phyloP scores from a whole-genome alignment of 2,888 invertebrate species.

The Geophilus truncorum region DNA sequence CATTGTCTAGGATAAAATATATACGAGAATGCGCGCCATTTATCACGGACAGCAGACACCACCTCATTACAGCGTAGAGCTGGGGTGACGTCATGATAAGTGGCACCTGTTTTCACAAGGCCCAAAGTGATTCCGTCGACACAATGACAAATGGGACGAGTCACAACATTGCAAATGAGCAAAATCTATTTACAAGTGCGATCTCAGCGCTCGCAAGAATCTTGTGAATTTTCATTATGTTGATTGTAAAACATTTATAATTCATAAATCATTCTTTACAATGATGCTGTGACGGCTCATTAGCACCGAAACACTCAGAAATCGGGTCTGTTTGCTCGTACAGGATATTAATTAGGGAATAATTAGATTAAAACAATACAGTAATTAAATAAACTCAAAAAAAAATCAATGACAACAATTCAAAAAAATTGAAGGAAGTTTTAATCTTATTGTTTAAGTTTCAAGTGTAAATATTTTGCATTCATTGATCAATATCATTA shows the following conservation, averaged over 20 bases:
- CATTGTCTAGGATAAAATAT: conserved; percentile 28
- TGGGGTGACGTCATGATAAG: conserved; percentile 16
- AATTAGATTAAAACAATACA: too few relatives aligned
- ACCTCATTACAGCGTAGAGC: neutral
- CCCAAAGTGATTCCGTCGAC: neutral
- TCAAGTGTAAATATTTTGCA: too few relatives aligned
- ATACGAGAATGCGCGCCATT: neutral
- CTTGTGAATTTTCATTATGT: neutral
- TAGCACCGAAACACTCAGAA: neutral
- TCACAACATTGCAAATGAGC: neutral
- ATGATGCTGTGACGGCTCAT: neutral
- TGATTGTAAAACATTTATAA: neutral
- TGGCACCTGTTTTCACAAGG: neutral
- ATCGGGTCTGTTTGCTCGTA: too few relatives aligned
- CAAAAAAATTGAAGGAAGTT: too few relatives aligned
- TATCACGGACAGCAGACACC: neutral
- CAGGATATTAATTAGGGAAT: too few relatives aligned
- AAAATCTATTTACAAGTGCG: neutral
- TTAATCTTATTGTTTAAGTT: too few relatives aligned
- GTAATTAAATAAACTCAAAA: neutral
- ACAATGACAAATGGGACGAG: conserved; percentile 8
- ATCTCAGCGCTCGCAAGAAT: neutral
- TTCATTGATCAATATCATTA: too few relatives aligned
- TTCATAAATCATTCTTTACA: neutral
- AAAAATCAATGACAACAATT: too few relatives aligned